Evolutionary conservation across 2,888 invertebrate species (phyloP), one percentile per base, ranked within the genome.

Genomic region (Hedychridium roseum): DNA sequence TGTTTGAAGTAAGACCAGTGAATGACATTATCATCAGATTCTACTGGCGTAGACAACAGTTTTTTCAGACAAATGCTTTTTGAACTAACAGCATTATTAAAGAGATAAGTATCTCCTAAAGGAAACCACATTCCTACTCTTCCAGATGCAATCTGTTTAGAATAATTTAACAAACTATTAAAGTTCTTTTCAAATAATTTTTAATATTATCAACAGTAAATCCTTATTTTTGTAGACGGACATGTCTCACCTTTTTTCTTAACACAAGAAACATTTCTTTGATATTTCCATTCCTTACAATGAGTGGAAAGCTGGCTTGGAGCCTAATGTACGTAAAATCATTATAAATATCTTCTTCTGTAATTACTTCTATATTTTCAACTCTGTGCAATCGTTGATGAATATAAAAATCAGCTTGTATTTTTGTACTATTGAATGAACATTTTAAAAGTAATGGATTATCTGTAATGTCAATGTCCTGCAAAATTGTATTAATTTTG

Each of bases 401-500:
- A 27, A 88, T 84, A 55, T 88, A 82, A 71, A 89, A 86, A 57
- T 86, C 86, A 7, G 89, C 84, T 68, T 85, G 83, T 63, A 90
- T 78, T 9, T 84, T 83, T 14, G 80, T 78, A n/a, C 83, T 79
- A 11, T 84, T 82, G 52, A 84, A 77, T 14, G 81, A 81, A 61
- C 83, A 82, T 46, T 82, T 81, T 30, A 91, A 79, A 40, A 90
- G 81, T 46, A 91, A 81, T 2, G 91, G 91, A 79, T 90, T 91
- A 70, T 91, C 91, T 39, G 91, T 91, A 65, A 91, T 88, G 73
- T 90, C 88, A 46, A 91, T 87, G 78, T 89, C 86, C 83, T 84
- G 58, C 35, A 55, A 43, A 38, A 44, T 37, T 32, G 2, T 21
- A 47, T 28, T 34, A 1, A 14, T 11, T 7, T 15, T 9, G 15